Evolutionary conservation across 2,113 vertebrate species (phyloP).

Genomic region (Callipepla squamata): DNA sequence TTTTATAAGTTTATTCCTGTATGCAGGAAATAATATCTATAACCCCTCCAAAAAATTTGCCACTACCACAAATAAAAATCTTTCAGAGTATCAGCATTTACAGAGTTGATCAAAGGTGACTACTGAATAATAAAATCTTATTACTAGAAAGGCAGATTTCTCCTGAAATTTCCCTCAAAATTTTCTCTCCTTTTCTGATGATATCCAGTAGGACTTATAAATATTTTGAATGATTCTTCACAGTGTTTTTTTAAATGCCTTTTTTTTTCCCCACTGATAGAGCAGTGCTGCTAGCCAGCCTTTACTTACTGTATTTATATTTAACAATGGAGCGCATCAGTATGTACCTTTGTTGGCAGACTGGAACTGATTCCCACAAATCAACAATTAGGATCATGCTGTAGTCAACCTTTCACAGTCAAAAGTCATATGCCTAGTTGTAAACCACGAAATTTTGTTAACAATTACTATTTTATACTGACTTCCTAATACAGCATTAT

Average conservation of each 20-base stretch:
- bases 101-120: not conserved
- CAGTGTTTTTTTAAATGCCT: not conserved
- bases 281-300: not conserved
- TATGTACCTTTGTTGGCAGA: not conserved
- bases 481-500: not conserved
- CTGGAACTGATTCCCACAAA: not conserved
- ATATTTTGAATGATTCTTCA: fast-evolving
- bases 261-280: not conserved
- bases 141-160: not conserved
- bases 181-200: not conserved
- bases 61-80: not conserved
- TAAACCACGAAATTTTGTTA: not conserved
- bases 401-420: not conserved
- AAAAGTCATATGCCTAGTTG: not conserved
- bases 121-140: not conserved
- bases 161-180: not conserved
- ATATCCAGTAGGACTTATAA: not conserved
- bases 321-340: not conserved
- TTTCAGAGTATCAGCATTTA: not conserved
- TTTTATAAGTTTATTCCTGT: not conserved
- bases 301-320: not conserved
- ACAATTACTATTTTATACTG: not conserved
- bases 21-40: not conserved
- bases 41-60: not conserved
- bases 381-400: not conserved